phyloP scores from a whole-genome alignment of 2,797 vertebrate genomes.

The Clarias fuscus region DNA sequence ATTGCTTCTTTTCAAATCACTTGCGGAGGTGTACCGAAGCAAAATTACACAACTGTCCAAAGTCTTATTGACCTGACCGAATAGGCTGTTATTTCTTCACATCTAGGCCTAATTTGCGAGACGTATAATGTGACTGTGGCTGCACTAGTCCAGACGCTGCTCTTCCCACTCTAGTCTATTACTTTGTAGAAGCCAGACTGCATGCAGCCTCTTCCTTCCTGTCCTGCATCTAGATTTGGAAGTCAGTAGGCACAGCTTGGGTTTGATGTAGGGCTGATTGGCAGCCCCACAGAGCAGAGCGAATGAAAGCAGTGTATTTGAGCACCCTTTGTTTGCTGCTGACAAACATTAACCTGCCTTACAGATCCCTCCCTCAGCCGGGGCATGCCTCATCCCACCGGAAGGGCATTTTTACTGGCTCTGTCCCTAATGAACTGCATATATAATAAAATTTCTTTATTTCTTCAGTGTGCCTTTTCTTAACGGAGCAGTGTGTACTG shows the following conservation, averaged over 20 bases:
- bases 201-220: not conserved
- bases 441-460: not conserved
- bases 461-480: not conserved
- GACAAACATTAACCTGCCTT: constrained; percentile 32
- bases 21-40: no score
- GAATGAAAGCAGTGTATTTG: constrained; percentile 33
- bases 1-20: no score
- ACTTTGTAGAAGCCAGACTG: constrained; percentile 13
- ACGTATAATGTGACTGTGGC: not conserved
- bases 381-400: constrained; percentile 16
- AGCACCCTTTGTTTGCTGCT: constrained; percentile 15
- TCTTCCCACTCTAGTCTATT: not conserved
- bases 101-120: not conserved
- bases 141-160: not conserved
- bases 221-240: constrained; percentile 1
- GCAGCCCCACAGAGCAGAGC: constrained; percentile 6
- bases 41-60: no score
- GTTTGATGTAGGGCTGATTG: constrained; percentile 29
- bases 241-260: constrained; percentile 13
- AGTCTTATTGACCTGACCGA: not conserved
- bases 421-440: not conserved
- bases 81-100: not conserved
- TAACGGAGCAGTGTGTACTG: not conserved
- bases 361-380: constrained; percentile 27
- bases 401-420: constrained; percentile 4